These are phyloP conservation scores for Arrhamphus sclerolepis DNA, from an alignment of 2,797 vertebrate species.

Conservation along the genomic window DNA sequence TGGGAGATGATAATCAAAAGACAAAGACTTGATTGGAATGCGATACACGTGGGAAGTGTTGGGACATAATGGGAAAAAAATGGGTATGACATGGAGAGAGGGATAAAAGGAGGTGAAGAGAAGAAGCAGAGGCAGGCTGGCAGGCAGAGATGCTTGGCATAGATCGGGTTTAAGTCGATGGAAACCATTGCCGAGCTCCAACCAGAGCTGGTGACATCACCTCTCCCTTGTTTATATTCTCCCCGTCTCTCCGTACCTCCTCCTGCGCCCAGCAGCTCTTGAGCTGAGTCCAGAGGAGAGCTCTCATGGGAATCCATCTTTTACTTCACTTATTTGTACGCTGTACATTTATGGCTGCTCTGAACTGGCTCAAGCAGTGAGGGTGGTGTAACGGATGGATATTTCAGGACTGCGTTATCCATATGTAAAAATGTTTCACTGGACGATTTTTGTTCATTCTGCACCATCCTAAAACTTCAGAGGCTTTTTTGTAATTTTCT, in stretches of 20 bases:
- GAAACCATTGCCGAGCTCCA: slow-evolving; percentile 63
- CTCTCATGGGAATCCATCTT: background rate
- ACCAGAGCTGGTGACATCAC: slow-evolving; percentile 61
- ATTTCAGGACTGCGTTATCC: slow-evolving; percentile 2
- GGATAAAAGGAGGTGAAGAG: background rate
- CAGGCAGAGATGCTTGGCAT: slow-evolving; percentile 37
- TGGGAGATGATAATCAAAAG: slow-evolving; percentile 11
- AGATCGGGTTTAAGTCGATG: slow-evolving; percentile 40
- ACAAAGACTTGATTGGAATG: slow-evolving; percentile 17
- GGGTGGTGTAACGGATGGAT: slow-evolving; percentile 11
- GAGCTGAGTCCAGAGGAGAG: slow-evolving; percentile 18
- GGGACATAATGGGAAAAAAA: slow-evolving; percentile 16
- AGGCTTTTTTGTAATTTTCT: background rate
- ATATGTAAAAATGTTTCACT: too few species aligned
- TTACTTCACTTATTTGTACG: slow-evolving; percentile 21
- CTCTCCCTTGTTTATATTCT: slow-evolving; percentile 33
- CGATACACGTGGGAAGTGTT: slow-evolving; percentile 12
- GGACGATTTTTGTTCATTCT: too few species aligned
- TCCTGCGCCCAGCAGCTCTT: slow-evolving; percentile 12
- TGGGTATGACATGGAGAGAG: slow-evolving; percentile 19
- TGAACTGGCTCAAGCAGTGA: slow-evolving; percentile 2
- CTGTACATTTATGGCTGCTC: slow-evolving; percentile 26
- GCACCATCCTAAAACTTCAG: too few species aligned
- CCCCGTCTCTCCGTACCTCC: slow-evolving; percentile 18
- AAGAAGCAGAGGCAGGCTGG: slow-evolving; percentile 27